Evolutionary conservation across 2,888 invertebrate genomes (phyloP).

Genomic region (Azorinus chamasolen): DNA sequence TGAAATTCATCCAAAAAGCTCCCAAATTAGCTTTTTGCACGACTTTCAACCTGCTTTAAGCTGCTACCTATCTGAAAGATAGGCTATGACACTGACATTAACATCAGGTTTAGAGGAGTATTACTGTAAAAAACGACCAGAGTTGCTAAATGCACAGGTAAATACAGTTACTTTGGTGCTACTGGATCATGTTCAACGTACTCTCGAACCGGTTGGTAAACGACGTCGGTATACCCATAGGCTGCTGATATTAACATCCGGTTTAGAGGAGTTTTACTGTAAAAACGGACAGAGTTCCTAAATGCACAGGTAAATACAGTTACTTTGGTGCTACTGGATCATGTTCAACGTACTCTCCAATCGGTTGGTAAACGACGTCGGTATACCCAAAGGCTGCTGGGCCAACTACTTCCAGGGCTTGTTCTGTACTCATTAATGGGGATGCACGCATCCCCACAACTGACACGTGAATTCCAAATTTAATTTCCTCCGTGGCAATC

Average conservation of each 20-base stretch:
- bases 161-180: conserved; percentile 32
- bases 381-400: conserved; percentile 79
- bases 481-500: conserved; percentile 79
- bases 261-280: no score
- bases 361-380: conserved; percentile 62
- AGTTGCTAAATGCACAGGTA: background rate
- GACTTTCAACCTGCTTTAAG: no score
- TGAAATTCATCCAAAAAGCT: no score
- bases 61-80: no score
- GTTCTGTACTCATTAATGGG: conserved; percentile 66
- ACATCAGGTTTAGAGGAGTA: no score
- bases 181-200: conserved; percentile 49
- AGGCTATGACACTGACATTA: no score
- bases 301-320: background rate
- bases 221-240: conserved; percentile 70
- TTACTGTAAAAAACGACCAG: no score
- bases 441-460: conserved; percentile 76
- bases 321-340: conserved; percentile 51
- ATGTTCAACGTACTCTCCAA: conserved; percentile 41
- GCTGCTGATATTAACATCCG: no score
- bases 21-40: no score
- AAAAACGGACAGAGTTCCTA: no score
- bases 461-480: conserved; percentile 80
- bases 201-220: conserved; percentile 58
- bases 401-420: conserved; percentile 77